Evolutionary conservation across 1,140 invertebrate genomes (phyloP).

Genomic region (Megalonaias nervosa): DNA sequence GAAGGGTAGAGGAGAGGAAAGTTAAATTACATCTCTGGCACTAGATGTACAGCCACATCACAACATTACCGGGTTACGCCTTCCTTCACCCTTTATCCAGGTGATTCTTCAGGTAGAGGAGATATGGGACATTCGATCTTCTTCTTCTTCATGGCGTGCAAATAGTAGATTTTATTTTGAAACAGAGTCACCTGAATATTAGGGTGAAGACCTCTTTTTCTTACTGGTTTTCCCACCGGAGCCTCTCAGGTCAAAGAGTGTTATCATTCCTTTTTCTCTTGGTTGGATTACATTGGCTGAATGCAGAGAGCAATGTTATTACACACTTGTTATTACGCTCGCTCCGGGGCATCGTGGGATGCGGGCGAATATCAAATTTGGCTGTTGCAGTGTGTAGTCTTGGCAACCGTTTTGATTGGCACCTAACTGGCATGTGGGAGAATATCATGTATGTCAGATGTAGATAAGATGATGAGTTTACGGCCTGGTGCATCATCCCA

Average conservation of each 20-base stretch:
- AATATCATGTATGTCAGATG: background rate
- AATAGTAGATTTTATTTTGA: slow-evolving; percentile 14
- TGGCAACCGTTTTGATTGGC: background rate
- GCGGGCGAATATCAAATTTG: background rate
- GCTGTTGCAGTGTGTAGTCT: background rate
- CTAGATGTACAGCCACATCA: slow-evolving; percentile 32
- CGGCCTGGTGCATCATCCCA: slow-evolving; percentile 4
- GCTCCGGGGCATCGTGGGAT: no score
- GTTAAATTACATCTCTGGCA: slow-evolving; percentile 8
- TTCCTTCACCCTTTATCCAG: slow-evolving; percentile 5
- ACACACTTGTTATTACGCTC: background rate
- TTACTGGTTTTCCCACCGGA: slow-evolving; percentile 23
- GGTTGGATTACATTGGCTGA: background rate
- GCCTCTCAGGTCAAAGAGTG: slow-evolving; percentile 34
- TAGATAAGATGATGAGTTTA: background rate
- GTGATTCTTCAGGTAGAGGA: slow-evolving; percentile 31
- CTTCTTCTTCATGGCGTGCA: slow-evolving; percentile 21
- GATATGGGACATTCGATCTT: background rate
- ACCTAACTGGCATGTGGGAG: background rate
- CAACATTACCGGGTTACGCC: slow-evolving; percentile 35
- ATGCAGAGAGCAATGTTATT: background rate
- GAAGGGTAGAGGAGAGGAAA: slow-evolving; percentile 34
- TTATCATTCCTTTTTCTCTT: slow-evolving; percentile 31
- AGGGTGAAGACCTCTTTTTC: slow-evolving; percentile 32
- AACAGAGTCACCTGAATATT: slow-evolving; percentile 27